Base-by-base conservation (phyloP, 2,113 vertebrate genomes). In the Cynoglossus semilaevis region DNA sequence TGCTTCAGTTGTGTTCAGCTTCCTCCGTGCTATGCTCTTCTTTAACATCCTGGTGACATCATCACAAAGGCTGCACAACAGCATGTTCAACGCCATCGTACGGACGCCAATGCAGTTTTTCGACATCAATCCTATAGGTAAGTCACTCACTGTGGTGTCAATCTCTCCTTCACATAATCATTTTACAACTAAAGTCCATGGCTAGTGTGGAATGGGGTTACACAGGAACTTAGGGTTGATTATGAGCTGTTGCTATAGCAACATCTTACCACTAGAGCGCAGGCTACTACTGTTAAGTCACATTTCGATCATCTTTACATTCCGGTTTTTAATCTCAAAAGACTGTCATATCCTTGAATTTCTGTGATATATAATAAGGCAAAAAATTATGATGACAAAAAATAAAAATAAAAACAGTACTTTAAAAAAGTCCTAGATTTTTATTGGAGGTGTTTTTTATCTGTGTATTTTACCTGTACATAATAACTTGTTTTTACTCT, bases 41-140 rank as follows among this genome's bases (percentile, higher is more conserved):
- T 98, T 98, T 83, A 90, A 93, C 1, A 86, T 94, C 68, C 88
- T 98, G 15, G 94, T 99, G 73, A 90, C 79, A 58, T 91, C 94
- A 22, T 89, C 94, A 10, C 93, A 94, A 77, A 89, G 73, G 5
- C 88, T 99, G 18, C 97, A 99, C 87, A 92, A 92, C 87, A 89
- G 75, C 80, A 99, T 98, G 96, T 98, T 99, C 69, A 86, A 91
- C 7, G 92, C 92, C 50, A 90, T 98, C 84, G 84, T 99, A 70
- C 91, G 71, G 80, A 93, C 93, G 17, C 94, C 94, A 0, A 89
- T 95, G 1, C 78, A 88, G 73, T 98, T 97, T 87, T 99, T 96
- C 50, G 93, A 98, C 41, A 88, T 91, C 86, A 98, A 96, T 75
- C 95, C 96, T 43, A 91, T 94, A 40, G 96, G 96, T 98, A 88